Conservation (phyloP, 1,140 invertebrate species). For the fruit fly (Drosophila melanogaster) region DNA sequence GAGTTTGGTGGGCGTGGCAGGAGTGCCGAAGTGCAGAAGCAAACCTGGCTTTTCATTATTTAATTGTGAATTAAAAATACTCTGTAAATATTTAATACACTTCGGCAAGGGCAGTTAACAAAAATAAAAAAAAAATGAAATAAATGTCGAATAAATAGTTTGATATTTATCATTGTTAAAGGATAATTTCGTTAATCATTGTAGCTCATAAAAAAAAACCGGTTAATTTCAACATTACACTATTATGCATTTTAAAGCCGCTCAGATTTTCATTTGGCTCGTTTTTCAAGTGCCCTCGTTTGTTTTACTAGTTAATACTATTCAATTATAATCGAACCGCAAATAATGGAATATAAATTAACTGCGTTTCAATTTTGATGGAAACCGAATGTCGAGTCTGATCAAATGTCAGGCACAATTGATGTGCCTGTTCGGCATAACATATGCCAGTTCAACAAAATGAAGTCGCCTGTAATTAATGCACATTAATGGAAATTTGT, state of each 20-base stretch:
- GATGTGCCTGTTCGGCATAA: slow-evolving; percentile 14
- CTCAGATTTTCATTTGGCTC: too few species aligned
- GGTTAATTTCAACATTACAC: too few species aligned
- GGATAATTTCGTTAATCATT: not conserved
- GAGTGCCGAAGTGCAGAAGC: slow-evolving; percentile 12
- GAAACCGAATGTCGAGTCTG: slow-evolving; percentile 8
- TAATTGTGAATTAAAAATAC: slow-evolving; percentile 70
- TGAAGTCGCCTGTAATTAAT: slow-evolving; percentile 72
- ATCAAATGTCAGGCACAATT: slow-evolving; percentile 44
- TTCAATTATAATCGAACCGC: slow-evolving; percentile 4
- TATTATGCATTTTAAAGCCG: too few species aligned
- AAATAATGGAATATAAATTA: slow-evolving; percentile 12
- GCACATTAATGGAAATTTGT: slow-evolving; percentile 74
- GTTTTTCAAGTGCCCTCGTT: not conserved
- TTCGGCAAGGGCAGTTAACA: slow-evolving; percentile 13
- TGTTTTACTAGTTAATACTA: not conserved
- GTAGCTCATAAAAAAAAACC: too few species aligned
- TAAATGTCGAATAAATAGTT: not conserved
- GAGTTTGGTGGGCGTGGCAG: not conserved
- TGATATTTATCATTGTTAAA: slow-evolving; percentile 17
- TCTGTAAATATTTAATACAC: slow-evolving; percentile 72
- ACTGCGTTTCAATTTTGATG: slow-evolving; percentile 2
- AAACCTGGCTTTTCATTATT: slow-evolving; percentile 59
- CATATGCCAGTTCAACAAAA: slow-evolving; percentile 33
- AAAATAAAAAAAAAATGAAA: not conserved